Base-by-base conservation (phyloP, 2,888 invertebrate species). In the Drosophila austrosaltans region DNA sequence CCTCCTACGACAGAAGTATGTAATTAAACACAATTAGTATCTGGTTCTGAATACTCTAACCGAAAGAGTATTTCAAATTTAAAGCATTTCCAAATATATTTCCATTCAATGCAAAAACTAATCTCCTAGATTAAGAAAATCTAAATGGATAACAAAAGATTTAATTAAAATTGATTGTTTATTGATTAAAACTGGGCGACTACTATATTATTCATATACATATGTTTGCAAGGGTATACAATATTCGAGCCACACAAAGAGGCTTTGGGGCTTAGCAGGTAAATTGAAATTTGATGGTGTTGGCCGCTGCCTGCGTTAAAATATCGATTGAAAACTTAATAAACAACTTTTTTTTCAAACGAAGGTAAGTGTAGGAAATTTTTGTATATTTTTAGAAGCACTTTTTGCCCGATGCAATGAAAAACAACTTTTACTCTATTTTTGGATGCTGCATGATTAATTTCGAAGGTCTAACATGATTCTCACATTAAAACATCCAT, bases 11-110 rank as follows among this genome's bases (percentile, higher is more conserved):
- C 20, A 12, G 7, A 40, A 25, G 12, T 67, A 40, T n/a, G 12
- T 67, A 74, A 74, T 72, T 72, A 72, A 74, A 53, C 68, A 67
- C 74, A 72, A 72, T 72, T 74, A 68, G 32, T 60, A 63, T 63
- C 59, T 42, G 63, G 48, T 54, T 74, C 67, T 72, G 59, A 56
- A 75, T 48, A 48, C 48, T 10, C 48, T 48, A n/a, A 12, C 22
- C 10, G 3, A 25, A 67, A 61, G 74, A 56, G 72, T 72, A 72
- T 42, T 71, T 63, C 28, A 44, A 71, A 44, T 63, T 71, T 59
- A 44, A 57, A 20, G 4, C 20, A 16, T 12, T 3, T 40, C 36
- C 36, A 36, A 10, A 16, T 16, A 16, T 16, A 16, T 16, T 16
- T 16, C 16, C 16, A 16, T 16, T 16, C 16, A 16, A 16, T 28